Evolutionary conservation across 1,140 invertebrate species (phyloP).

Genomic region (Bactericera cockerelli): DNA sequence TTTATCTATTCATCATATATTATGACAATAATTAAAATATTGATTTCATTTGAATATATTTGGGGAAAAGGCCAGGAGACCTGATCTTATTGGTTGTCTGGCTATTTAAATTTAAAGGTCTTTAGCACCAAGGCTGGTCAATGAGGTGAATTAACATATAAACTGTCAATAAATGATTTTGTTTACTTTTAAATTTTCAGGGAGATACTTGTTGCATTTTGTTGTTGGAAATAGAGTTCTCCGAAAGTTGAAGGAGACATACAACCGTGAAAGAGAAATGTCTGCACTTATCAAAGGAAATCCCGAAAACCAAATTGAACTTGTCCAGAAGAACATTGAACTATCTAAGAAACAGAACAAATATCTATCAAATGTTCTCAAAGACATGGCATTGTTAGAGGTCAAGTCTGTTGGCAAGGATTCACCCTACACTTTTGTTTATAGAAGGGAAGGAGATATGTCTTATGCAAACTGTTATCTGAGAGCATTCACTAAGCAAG

Average conservation of each 20-base stretch:
- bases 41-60: no score
- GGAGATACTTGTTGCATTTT: background rate
- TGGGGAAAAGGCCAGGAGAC: no score
- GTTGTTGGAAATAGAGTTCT: background rate
- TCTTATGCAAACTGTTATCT: background rate
- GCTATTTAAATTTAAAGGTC: no score
- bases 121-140: no score
- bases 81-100: no score
- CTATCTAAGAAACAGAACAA: background rate
- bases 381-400: background rate
- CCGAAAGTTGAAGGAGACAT: background rate
- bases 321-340: conserved; percentile 1
- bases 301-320: background rate
- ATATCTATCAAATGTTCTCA: background rate
- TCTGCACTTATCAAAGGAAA: background rate
- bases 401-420: background rate
- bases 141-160: no score
- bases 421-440: background rate
- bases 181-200: no score
- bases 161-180: no score
- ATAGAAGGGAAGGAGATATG: background rate
- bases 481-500: background rate
- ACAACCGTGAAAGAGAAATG: conserved; percentile 1
- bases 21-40: no score
- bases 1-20: no score